phyloP scores from a whole-genome alignment of 2,888 invertebrate genomes.

The Epistrophella euchroma region DNA sequence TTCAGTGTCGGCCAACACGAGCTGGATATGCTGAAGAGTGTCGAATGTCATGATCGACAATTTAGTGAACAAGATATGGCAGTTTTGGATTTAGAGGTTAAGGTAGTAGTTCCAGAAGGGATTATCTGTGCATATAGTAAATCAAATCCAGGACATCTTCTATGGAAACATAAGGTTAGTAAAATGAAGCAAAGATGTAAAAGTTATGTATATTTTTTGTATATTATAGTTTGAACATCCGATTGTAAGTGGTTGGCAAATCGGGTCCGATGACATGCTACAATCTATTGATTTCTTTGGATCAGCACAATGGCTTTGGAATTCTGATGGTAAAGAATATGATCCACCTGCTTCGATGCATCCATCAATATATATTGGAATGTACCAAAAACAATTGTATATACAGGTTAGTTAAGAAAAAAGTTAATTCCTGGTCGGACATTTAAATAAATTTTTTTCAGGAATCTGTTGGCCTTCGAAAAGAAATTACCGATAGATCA shows the following conservation, averaged over 20 bases:
- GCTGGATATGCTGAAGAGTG: slow-evolving; percentile 86
- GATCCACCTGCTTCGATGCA: slow-evolving; percentile 82
- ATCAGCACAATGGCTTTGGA: slow-evolving; percentile 85
- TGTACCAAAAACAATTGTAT: slow-evolving; percentile 91
- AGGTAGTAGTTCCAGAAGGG: slow-evolving; percentile 90
- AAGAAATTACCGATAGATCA: slow-evolving; percentile 81
- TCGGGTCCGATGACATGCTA: slow-evolving; percentile 88
- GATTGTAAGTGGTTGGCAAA: slow-evolving; percentile 93
- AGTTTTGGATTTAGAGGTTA: slow-evolving; percentile 85
- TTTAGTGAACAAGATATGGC: slow-evolving; percentile 80
- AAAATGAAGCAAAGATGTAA: not conserved
- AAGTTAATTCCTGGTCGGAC: not conserved
- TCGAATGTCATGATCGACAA: slow-evolving; percentile 84
- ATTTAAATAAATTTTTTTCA: slow-evolving; percentile 32
- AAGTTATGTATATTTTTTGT: slow-evolving; percentile 36
- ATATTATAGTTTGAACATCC: slow-evolving; percentile 90
- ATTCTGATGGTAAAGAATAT: slow-evolving; percentile 81
- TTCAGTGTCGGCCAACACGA: slow-evolving; percentile 97
- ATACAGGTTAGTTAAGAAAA: slow-evolving; percentile 80
- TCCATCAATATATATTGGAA: slow-evolving; percentile 93
- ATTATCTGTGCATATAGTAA: slow-evolving; percentile 88
- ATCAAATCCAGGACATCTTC: slow-evolving; percentile 85
- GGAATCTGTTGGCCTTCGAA: slow-evolving; percentile 80
- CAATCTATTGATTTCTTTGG: slow-evolving; percentile 90
- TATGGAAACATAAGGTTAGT: slow-evolving; percentile 91